Evolutionary conservation across 2,113 vertebrate genomes (phyloP).

Genomic region (Spilogale gracilis): DNA sequence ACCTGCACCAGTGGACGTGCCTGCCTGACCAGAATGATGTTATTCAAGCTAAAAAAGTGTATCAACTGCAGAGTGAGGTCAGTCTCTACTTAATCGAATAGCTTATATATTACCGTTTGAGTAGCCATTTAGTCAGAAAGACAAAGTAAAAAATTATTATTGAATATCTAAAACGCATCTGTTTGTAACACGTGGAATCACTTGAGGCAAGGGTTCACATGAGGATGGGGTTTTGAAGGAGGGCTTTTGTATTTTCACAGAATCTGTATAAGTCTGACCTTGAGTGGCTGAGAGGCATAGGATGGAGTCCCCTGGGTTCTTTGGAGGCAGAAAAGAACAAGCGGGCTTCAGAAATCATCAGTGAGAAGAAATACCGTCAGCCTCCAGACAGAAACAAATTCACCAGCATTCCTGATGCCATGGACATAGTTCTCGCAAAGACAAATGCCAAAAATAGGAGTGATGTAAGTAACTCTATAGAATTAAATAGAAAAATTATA

Average conservation of each 20-base stretch:
- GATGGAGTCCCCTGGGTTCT: slow-evolving; percentile 93
- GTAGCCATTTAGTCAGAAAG: background rate
- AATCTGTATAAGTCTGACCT: slow-evolving; percentile 94
- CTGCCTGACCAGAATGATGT: slow-evolving; percentile 94
- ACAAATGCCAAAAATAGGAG: slow-evolving; percentile 93
- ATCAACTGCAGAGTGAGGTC: slow-evolving; percentile 94
- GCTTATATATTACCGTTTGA: background rate
- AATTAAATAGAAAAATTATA: background rate
- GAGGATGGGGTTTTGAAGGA: background rate
- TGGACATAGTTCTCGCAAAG: slow-evolving; percentile 94
- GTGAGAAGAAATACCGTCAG: slow-evolving; percentile 88
- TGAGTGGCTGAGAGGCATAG: slow-evolving; percentile 91
- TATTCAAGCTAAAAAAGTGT: slow-evolving; percentile 92
- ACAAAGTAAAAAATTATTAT: slow-evolving; percentile 30
- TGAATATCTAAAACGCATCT: slow-evolving; percentile 36
- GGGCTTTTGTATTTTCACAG: slow-evolving; percentile 84
- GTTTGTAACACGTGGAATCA: background rate
- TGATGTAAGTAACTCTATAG: slow-evolving; percentile 88
- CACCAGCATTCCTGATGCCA: slow-evolving; percentile 94
- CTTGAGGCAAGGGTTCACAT: background rate
- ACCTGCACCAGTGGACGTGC: slow-evolving; percentile 94
- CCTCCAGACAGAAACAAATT: slow-evolving; percentile 92
- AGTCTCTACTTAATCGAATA: slow-evolving; percentile 52
- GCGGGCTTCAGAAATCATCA: slow-evolving; percentile 88
- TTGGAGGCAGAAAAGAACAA: slow-evolving; percentile 92